Percentiles rank a stretch among this genome's conserved stretches.
phyloP scores from a whole-genome alignment of 1,140 invertebrate species.

The Monochamus saltuarius region DNA sequence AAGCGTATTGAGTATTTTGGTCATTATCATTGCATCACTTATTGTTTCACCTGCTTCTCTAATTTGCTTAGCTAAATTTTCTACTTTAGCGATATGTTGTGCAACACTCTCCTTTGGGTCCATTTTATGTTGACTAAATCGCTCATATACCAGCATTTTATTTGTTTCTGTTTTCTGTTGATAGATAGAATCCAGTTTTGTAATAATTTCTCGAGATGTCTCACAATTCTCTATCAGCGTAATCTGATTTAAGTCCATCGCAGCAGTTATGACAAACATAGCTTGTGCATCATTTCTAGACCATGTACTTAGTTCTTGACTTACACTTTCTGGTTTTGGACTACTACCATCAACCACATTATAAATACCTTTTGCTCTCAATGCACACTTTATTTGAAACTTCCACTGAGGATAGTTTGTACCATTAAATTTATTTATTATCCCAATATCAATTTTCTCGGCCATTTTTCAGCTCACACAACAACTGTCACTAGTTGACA shows the following conservation, averaged over 20 bases:
- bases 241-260: slow-evolving; percentile 45
- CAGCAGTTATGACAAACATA: slow-evolving; percentile 44
- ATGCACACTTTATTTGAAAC: slow-evolving; percentile 44
- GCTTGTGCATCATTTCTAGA: slow-evolving; percentile 40
- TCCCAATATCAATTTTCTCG: not conserved
- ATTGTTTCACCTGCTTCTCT: no score
- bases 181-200: slow-evolving; percentile 44
- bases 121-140: slow-evolving; percentile 47
- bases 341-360: not conserved
- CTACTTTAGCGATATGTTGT: slow-evolving; percentile 49
- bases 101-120: slow-evolving; percentile 35
- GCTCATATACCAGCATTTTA: slow-evolving; percentile 48
- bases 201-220: slow-evolving; percentile 35
- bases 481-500: no score
- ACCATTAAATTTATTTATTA: slow-evolving; percentile 41
- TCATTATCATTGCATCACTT: no score
- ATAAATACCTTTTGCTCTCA: slow-evolving; percentile 31
- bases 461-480: no score
- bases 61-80: slow-evolving; percentile 45
- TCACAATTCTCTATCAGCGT: slow-evolving; percentile 45
- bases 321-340: slow-evolving; percentile 18
- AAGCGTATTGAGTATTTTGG: no score
- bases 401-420: slow-evolving; percentile 44
- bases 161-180: slow-evolving; percentile 27
- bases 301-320: slow-evolving; percentile 29